phyloP scores from a whole-genome alignment of 2,888 invertebrate species.

The Nipponacmea schrenckii region DNA sequence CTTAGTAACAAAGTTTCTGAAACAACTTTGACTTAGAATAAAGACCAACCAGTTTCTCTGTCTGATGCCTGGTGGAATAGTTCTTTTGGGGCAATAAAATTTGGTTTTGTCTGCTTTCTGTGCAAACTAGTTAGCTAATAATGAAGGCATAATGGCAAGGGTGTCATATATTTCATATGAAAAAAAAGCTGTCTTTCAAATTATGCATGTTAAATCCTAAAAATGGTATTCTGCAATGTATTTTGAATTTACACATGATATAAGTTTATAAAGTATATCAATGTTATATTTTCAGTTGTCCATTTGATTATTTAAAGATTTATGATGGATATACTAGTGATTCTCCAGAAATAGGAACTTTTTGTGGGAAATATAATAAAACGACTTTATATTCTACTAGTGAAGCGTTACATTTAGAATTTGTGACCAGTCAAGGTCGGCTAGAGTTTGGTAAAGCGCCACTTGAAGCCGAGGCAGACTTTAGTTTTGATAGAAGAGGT shows the following conservation, averaged over 20 bases:
- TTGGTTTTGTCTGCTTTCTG: too few species aligned
- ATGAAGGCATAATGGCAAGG: too few species aligned
- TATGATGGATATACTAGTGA: conserved; percentile 92
- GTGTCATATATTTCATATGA: too few species aligned
- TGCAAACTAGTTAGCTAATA: too few species aligned
- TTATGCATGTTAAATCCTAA: too few species aligned
- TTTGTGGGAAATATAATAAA: conserved; percentile 96
- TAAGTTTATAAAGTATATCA: background rate
- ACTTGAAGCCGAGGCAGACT: conserved; percentile 53
- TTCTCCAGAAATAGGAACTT: conserved; percentile 92
- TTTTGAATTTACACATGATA: background rate
- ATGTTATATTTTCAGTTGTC: conserved; percentile 84
- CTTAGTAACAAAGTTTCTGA: too few species aligned
- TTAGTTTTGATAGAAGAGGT: conserved; percentile 85
- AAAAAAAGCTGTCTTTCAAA: too few species aligned
- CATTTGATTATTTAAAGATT: conserved; percentile 96
- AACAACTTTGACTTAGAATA: too few species aligned
- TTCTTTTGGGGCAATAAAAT: too few species aligned
- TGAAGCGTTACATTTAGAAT: conserved; percentile 88
- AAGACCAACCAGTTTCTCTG: background rate
- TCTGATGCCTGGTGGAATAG: too few species aligned
- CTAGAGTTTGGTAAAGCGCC: conserved; percentile 54
- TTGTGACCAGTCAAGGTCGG: conserved; percentile 89
- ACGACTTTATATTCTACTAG: conserved; percentile 94
- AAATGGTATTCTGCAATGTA: background rate